A percentile compares a stretch with the other conserved stretches of the same genome.
phyloP scores from a whole-genome alignment of 2,888 invertebrate genomes.

The Oscheius onirici region DNA sequence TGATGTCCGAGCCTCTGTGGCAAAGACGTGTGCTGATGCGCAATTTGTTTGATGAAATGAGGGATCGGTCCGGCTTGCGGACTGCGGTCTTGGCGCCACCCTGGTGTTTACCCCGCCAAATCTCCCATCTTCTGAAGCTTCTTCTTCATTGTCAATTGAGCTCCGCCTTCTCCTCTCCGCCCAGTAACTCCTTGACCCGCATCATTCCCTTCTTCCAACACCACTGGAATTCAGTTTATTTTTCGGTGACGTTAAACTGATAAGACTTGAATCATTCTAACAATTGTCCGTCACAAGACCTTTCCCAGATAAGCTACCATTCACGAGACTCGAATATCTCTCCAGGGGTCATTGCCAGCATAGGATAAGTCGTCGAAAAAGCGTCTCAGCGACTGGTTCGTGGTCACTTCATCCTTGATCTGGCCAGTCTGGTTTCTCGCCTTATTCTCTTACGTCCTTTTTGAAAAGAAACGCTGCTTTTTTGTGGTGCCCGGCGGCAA shows the following conservation, averaged over 20 bases:
- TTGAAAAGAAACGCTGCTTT: background rate
- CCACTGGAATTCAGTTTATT: background rate
- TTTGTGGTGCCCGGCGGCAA: conserved; percentile 18
- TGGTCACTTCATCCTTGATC: too few species aligned
- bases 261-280: background rate
- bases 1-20: conserved; percentile 21
- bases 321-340: conserved; percentile 17
- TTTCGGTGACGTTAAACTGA: background rate
- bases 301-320: conserved; percentile 8
- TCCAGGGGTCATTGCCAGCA: background rate
- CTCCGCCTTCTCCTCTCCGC: conserved; percentile 1
- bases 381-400: too few species aligned
- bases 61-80: conserved; percentile 14
- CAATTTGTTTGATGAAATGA: conserved; percentile 30
- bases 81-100: conserved; percentile 15
- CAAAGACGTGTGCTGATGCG: conserved; percentile 18
- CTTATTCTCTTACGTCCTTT: too few species aligned
- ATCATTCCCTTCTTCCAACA: background rate
- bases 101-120: conserved; percentile 17
- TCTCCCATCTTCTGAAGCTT: conserved; percentile 26
- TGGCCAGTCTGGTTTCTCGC: too few species aligned
- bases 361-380: background rate
- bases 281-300: background rate
- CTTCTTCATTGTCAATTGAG: background rate
- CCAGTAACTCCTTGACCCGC: background rate